Evolutionary conservation across 2,113 vertebrate species (phyloP), one percentile per base, ranked within the genome.

Genomic region (Monopterus albus): DNA sequence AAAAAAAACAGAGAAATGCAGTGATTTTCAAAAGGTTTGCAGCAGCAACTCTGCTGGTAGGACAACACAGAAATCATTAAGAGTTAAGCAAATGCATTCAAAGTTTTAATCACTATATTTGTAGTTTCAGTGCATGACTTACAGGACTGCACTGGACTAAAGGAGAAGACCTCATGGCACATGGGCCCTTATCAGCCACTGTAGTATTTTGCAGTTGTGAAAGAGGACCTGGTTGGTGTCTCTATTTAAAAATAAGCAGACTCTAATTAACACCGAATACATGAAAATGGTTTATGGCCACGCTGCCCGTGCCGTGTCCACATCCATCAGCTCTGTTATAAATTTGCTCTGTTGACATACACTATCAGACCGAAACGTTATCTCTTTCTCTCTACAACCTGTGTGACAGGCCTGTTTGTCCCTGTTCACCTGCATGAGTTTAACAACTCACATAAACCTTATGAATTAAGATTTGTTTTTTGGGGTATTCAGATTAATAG

Each of bases 211-310:
- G 25, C 43, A 61, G 29, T 35, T 38, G 38, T 17, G 18, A 59
- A 38, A 33, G 87, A 55, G 78, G 66, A 75, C 74, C 33, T 60
- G 43, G 18, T 47, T 61, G 33, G 23, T 57, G 66, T 79, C 53
- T 84, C 69, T 88, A 29, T 91, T 90, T 86, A 87, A 82, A 55
- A 72, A n/a, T n/a, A 86, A 83, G 84, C 70, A 72, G 36, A 88
- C 87, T 86, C 65, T 88, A 90, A 94, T 93, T 89, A 91, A 31
- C 69, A 82, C 50, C 61, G 88, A 65, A 82, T 81, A 71, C 72
- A 90, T 63, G 58, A 78, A 50, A 78, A 47, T 63, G 20, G 15
- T 88, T 89, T 91, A 87, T 75, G 68, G 65, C 49, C 70, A 60
- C 42, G 47, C 31, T 78, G 60, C 42, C 47, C 38, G 17, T 47